These are phyloP conservation scores for Papilio xuthus DNA, from an alignment of 1,140 invertebrate genomes.

Conservation along the genomic window DNA sequence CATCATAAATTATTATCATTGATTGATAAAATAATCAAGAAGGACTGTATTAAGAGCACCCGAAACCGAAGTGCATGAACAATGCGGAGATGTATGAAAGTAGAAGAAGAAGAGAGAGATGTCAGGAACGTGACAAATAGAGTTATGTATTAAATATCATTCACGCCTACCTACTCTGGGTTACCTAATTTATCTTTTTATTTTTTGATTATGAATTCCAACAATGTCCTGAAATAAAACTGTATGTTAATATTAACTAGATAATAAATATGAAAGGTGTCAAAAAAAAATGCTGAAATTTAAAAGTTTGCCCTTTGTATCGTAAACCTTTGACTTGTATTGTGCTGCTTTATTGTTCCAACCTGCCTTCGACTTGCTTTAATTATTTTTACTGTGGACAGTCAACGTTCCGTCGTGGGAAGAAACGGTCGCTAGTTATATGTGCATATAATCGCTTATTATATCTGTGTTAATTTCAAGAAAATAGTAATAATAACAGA, in stretches of 20 bases:
- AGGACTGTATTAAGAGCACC: no score
- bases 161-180: no score
- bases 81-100: no score
- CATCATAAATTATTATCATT: no score
- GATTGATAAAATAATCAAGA: no score
- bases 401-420: slow-evolving; percentile 19
- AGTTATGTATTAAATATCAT: no score
- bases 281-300: not conserved
- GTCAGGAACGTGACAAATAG: no score
- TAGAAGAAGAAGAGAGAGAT: no score
- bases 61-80: no score
- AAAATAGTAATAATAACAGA: not conserved
- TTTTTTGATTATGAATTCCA: not conserved
- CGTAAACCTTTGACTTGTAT: slow-evolving; percentile 26
- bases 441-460: not conserved
- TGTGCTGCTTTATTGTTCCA: not conserved
- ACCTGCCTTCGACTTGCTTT: not conserved
- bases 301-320: not conserved
- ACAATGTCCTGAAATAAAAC: not conserved
- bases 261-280: not conserved
- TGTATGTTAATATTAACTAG: not conserved
- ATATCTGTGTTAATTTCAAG: not conserved
- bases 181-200: no score
- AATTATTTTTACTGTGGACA: not conserved
- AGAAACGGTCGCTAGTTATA: slow-evolving; percentile 6